Percentiles rank a stretch among this genome's conserved stretches.
Conservation (phyloP, 2,113 vertebrate genomes). For the Melanocharis versteri region DNA sequence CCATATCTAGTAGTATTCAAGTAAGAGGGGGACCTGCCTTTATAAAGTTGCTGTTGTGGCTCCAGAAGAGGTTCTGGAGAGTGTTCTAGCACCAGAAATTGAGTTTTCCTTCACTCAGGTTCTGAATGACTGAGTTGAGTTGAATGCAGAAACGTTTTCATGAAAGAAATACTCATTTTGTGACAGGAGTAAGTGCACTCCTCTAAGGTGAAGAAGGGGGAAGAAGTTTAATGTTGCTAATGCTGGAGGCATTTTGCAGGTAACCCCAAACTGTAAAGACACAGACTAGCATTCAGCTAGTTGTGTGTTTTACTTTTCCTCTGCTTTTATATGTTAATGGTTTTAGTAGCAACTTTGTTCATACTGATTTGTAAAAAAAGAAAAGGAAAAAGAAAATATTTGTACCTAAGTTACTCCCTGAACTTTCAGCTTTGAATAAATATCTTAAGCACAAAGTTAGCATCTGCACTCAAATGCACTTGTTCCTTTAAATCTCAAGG, state of each 20-base stretch:
- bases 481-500: conserved; percentile 2
- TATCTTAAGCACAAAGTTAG: background rate
- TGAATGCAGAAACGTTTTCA: background rate
- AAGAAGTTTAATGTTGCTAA: background rate
- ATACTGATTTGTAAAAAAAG: background rate
- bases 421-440: background rate
- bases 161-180: background rate
- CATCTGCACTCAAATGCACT: background rate
- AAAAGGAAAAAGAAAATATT: background rate
- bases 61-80: background rate
- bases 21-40: background rate
- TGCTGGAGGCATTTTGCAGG: background rate
- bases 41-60: background rate
- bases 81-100: background rate
- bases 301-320: background rate
- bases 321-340: background rate
- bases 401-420: background rate
- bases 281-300: background rate
- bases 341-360: background rate
- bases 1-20: background rate
- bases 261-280: background rate
- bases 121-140: background rate
- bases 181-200: background rate
- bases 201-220: background rate
- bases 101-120: background rate